phyloP scores from a whole-genome alignment of 2,113 vertebrate species.

The Hyperopisus bebe region DNA sequence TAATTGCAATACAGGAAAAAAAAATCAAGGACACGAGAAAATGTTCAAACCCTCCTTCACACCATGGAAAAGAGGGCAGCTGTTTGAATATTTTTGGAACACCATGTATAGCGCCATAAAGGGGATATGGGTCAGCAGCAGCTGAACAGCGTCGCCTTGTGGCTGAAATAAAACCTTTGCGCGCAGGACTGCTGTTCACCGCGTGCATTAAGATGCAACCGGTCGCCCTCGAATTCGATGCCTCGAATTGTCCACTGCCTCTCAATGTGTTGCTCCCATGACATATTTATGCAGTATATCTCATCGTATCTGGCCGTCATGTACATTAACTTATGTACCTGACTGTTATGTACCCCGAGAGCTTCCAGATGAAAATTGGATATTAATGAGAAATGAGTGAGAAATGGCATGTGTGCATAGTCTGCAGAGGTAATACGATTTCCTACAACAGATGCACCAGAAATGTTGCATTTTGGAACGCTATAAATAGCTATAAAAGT shows the following conservation, averaged over 20 bases:
- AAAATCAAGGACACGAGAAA: constrained; percentile 12
- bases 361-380: constrained; percentile 39
- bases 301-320: not conserved
- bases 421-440: constrained; percentile 42
- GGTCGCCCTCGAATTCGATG: not conserved
- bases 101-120: not conserved
- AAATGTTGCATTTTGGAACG: constrained; percentile 34
- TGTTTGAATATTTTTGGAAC: constrained; percentile 10
- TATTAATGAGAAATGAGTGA: constrained; percentile 33
- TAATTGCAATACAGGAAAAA: not conserved
- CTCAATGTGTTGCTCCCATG: not conserved
- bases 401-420: constrained; percentile 36
- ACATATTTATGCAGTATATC: not conserved
- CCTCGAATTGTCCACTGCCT: not conserved
- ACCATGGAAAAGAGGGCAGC: constrained; percentile 12
- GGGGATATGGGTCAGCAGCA: not conserved
- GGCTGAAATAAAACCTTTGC: not conserved
- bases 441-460: constrained; percentile 30
- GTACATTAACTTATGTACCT: not conserved
- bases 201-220: not conserved
- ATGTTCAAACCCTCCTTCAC: constrained; percentile 6
- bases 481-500: constrained; percentile 32
- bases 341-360: not conserved
- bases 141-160: not conserved
- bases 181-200: not conserved